phyloP scores from a whole-genome alignment of 2,888 invertebrate species.

The Raillietiella orientalis region DNA sequence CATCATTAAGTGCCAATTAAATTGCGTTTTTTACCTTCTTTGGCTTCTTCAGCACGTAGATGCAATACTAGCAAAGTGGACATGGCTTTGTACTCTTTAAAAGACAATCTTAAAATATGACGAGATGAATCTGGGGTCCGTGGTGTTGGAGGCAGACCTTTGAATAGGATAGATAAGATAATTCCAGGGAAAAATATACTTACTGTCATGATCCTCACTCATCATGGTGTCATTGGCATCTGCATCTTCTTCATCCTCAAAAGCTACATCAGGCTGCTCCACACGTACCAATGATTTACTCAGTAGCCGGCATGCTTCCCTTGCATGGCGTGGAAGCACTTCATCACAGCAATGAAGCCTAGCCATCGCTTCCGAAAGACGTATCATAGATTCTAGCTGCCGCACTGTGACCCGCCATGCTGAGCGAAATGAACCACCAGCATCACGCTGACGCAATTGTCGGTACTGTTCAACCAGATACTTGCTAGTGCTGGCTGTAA shows the following conservation, averaged over 20 bases:
- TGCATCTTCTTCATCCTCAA: constrained; percentile 36
- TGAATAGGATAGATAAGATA: neutral
- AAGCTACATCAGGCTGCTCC: constrained; percentile 82
- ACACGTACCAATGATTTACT: constrained; percentile 91
- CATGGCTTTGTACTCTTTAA: constrained; percentile 71
- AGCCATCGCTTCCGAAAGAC: constrained; percentile 84
- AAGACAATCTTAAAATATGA: constrained; percentile 26
- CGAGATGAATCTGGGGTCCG: too few species aligned
- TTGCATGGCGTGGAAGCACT: constrained; percentile 52
- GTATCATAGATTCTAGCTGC: constrained; percentile 77
- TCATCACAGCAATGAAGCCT: constrained; percentile 77
- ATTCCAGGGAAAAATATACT: too few species aligned
- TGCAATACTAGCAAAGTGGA: constrained; percentile 67
- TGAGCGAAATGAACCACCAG: constrained; percentile 26
- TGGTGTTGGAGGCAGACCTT: constrained; percentile 4
- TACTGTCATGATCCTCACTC: neutral
- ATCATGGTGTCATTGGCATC: constrained; percentile 7
- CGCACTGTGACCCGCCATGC: constrained; percentile 91
- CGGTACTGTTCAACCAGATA: constrained; percentile 65
- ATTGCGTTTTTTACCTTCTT: neutral
- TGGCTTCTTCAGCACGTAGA: constrained; percentile 48
- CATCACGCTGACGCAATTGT: constrained; percentile 47
- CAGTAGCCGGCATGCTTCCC: constrained; percentile 57
- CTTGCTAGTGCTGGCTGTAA: constrained; percentile 44
- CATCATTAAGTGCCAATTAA: neutral